Evolutionary conservation across 2,113 vertebrate species (phyloP), one percentile per base, ranked within the genome.

Genomic region (Eulacestoma nigropectus): DNA sequence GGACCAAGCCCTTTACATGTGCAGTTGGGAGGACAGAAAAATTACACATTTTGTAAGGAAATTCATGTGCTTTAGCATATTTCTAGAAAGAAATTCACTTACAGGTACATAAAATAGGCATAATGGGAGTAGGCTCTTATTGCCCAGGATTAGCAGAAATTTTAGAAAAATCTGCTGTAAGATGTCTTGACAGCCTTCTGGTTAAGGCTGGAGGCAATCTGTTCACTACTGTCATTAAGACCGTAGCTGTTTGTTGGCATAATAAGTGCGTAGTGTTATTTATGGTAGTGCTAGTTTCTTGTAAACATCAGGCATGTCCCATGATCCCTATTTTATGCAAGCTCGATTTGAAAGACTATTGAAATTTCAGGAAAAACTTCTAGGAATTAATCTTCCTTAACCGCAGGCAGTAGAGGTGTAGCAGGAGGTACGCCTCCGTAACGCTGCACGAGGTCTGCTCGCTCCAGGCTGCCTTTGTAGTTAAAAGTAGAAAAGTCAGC

Each of bases 401-500:
- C 91, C 42, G 11, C 65, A 76, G 87, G 94, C 89, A 11, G 73
- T 56, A 23, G 86, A 81, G 64, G 76, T 74, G 60, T 22, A 93
- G 86, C 65, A 86, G 13, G 27, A 87, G 85, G 64, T 94, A 26
- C 1, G 4, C 52, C 68, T 84, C 49, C 0, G 8, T 27, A 60
- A 7, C 1, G 37, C 70, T 73, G 72, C 78, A 19, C 0, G 2
- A 90, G 79, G 76, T 80, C 89, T 86, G 64, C 76, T 81, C 1
- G 21, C 86, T 93, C 56, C 83, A 35, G 89, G 91, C 89, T 86
- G 65, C 84, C 91, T 96, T 93, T 95, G 94, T 95, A 95, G 64
- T 97, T 74, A 55, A 59, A 95, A 93, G 60, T 4, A 84, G 83
- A n/a, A 39, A 77, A 95, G 94, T 95, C 93, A 97, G 91, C 95